phyloP scores from a whole-genome alignment of 1,140 invertebrate species.

The Tribolium castaneum region DNA sequence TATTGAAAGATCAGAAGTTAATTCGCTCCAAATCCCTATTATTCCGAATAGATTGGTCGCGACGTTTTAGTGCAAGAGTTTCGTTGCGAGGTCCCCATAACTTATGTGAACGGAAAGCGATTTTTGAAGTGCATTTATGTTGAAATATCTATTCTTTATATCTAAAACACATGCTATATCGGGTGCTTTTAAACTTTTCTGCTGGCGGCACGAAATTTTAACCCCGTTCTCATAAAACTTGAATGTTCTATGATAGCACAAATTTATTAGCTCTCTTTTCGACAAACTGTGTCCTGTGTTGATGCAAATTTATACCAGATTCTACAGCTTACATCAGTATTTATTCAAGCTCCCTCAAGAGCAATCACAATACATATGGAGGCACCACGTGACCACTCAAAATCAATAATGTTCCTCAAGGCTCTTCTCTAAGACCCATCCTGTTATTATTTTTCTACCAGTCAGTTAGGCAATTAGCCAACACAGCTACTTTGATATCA shows the following conservation, averaged over 20 bases:
- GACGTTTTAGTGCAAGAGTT: constrained; percentile 24
- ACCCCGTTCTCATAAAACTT: constrained; percentile 42
- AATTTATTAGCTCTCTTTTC: constrained; percentile 37
- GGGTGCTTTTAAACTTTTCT: constrained; percentile 42
- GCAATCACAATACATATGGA: too few relatives aligned
- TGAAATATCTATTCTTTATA: constrained; percentile 44
- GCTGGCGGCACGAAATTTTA: constrained; percentile 43
- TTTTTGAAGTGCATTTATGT: constrained; percentile 44
- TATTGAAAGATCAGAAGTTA: constrained; percentile 28
- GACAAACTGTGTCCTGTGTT: not conserved
- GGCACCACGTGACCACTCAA: too few relatives aligned
- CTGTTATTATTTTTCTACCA: too few relatives aligned
- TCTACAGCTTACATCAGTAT: not conserved
- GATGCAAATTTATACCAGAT: constrained; percentile 28
- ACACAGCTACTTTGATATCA: too few relatives aligned
- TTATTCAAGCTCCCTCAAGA: not conserved
- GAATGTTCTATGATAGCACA: constrained; percentile 34
- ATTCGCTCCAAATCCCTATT: constrained; percentile 16
- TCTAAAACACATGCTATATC: constrained; percentile 43
- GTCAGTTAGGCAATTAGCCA: too few relatives aligned
- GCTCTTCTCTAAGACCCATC: too few relatives aligned
- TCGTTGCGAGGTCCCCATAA: constrained; percentile 22
- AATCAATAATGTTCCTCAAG: too few relatives aligned
- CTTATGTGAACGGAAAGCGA: constrained; percentile 36
- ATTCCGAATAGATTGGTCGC: constrained; percentile 26